phyloP scores from a whole-genome alignment of 2,888 invertebrate genomes.

The Monochamus alternatus region DNA sequence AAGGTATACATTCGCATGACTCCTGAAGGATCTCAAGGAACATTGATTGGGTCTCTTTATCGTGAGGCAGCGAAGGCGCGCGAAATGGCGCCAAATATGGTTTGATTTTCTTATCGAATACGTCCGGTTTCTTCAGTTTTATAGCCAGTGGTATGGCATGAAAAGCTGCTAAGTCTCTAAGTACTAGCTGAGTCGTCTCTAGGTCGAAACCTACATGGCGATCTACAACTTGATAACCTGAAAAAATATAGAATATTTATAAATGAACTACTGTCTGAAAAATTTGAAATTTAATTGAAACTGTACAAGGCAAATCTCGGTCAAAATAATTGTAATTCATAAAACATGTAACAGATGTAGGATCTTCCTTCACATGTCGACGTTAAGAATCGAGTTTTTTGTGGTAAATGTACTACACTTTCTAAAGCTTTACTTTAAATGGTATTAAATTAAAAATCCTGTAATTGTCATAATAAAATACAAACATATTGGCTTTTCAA shows the following conservation, averaged over 20 bases:
- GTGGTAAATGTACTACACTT: too few relatives aligned
- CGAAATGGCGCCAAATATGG: conserved; percentile 49
- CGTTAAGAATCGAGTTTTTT: too few relatives aligned
- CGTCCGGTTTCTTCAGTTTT: conserved; percentile 67
- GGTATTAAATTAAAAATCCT: too few relatives aligned
- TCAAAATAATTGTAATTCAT: too few relatives aligned
- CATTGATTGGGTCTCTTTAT: not conserved
- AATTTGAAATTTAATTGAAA: not conserved
- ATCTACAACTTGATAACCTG: conserved; percentile 69
- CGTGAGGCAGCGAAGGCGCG: not conserved
- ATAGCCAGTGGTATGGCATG: conserved; percentile 73
- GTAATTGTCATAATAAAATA: too few relatives aligned
- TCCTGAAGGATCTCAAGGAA: conserved; percentile 40
- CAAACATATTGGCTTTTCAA: too few relatives aligned
- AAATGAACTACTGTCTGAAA: too few relatives aligned
- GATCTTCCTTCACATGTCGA: too few relatives aligned
- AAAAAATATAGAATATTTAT: conserved; percentile 9
- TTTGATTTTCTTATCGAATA: conserved; percentile 62
- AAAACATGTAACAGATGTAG: too few relatives aligned
- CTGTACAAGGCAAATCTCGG: too few relatives aligned
- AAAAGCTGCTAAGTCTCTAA: conserved; percentile 71
- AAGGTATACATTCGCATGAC: conserved; percentile 35
- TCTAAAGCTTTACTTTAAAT: too few relatives aligned
- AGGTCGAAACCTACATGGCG: conserved; percentile 70
- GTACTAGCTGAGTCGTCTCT: conserved; percentile 67